Conservation (phyloP, 2,888 invertebrate genomes). For the Papilio protenor region DNA sequence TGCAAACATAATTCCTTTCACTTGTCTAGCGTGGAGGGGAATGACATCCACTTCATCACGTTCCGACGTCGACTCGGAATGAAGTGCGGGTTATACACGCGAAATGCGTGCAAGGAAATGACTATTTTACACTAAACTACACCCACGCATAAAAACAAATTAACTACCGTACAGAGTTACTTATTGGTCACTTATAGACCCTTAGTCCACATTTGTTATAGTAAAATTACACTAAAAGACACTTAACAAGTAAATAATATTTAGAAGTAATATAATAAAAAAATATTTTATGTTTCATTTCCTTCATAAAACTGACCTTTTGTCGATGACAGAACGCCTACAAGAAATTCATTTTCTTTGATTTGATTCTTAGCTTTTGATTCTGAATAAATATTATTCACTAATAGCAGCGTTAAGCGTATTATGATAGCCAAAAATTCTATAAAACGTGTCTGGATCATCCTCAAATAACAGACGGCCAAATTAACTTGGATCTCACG, state of each 20-base stretch:
- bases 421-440: not conserved
- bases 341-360: not conserved
- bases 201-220: not conserved
- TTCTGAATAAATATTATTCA: not conserved
- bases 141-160: not conserved
- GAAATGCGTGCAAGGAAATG: conserved; percentile 24
- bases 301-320: not conserved
- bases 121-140: not conserved
- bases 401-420: not conserved
- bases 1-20: conserved; percentile 20
- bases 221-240: not conserved
- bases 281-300: not conserved
- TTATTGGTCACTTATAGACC: not conserved
- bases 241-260: not conserved
- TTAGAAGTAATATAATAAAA: not conserved
- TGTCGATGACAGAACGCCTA: not conserved
- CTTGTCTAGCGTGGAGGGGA: conserved; percentile 26
- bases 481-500: not conserved
- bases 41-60: conserved; percentile 34
- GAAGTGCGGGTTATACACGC: conserved; percentile 28
- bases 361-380: not conserved
- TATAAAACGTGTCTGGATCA: not conserved
- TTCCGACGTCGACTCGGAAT: not conserved
- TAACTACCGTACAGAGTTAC: not conserved
- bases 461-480: not conserved